A percentile compares a stretch with the other conserved stretches of the same genome.
These are phyloP conservation scores for Temnothorax longispinosus DNA, from an alignment of 1,140 invertebrate species.

Conservation along the genomic window DNA sequence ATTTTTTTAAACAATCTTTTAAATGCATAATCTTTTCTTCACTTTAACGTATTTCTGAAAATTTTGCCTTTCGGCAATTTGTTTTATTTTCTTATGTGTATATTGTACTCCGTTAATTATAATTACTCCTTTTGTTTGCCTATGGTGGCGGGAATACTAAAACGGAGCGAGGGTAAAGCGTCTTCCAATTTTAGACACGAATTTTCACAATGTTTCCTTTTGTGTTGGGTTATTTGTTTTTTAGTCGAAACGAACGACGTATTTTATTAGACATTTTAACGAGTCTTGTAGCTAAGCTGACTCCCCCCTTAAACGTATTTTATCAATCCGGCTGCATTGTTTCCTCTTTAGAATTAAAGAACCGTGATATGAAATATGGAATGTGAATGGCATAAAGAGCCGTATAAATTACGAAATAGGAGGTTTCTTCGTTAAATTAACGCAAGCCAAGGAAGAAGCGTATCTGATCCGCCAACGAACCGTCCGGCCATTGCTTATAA, in stretches of 20 bases:
- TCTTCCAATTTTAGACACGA: conserved; percentile 9
- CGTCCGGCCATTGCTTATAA: conserved; percentile 48
- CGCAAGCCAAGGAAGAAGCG: conserved; percentile 53
- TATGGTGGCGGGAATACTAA: conserved; percentile 62
- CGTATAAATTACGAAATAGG: conserved; percentile 19
- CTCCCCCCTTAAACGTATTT: background rate
- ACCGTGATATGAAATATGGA: conserved; percentile 17
- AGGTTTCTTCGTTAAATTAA: conserved; percentile 51
- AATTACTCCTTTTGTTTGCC: conserved; percentile 54
- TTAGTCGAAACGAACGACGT: conserved; percentile 51
- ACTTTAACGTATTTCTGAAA: background rate
- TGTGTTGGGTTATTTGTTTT: conserved; percentile 10
- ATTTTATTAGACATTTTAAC: conserved; percentile 42
- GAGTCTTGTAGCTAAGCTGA: conserved; percentile 17
- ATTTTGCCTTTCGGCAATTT: background rate
- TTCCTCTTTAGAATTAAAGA: background rate
- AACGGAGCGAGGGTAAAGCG: conserved; percentile 13
- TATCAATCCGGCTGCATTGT: background rate
- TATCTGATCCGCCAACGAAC: conserved; percentile 57
- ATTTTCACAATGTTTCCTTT: background rate
- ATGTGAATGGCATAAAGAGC: background rate
- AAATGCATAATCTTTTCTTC: background rate
- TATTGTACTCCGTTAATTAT: conserved; percentile 49
- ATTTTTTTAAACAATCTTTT: background rate
- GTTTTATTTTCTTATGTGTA: conserved; percentile 51